A percentile compares a stretch with the other conserved stretches of the same genome.
These are phyloP conservation scores for Struthio camelus DNA, from an alignment of 2,113 vertebrate species.

Conservation along the genomic window DNA sequence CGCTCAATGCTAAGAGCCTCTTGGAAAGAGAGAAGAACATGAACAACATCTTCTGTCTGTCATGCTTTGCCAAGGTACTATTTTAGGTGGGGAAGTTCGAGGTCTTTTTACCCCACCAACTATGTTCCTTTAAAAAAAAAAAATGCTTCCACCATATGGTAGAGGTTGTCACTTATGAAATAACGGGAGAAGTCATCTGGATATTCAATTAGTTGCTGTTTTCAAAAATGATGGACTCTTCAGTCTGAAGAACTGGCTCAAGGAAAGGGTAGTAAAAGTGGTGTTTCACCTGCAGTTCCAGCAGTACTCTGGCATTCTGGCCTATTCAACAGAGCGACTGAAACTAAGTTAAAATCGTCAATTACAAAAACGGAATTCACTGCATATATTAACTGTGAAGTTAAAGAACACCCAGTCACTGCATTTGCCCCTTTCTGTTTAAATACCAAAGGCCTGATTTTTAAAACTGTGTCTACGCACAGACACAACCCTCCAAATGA, in stretches of 20 bases:
- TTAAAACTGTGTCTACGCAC: neutral
- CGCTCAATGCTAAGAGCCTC: neutral
- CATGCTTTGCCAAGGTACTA: conserved; percentile 35
- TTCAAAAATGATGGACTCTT: neutral
- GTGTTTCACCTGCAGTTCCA: neutral
- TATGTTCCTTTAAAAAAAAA: conserved; percentile 31
- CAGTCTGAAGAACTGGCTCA: neutral
- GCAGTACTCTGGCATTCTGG: neutral
- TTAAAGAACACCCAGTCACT: neutral
- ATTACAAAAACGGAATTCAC: neutral
- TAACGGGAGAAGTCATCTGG: conserved; percentile 29
- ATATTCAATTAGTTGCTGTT: conserved; percentile 24
- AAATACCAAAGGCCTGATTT: neutral
- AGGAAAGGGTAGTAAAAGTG: neutral
- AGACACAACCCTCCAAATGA: neutral
- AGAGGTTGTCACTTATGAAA: conserved; percentile 9
- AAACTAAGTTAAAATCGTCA: neutral
- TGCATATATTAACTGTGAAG: neutral
- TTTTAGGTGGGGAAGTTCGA: conserved; percentile 9
- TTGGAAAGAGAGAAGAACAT: conserved; percentile 38
- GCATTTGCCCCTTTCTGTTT: neutral
- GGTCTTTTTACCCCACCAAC: conserved; percentile 21
- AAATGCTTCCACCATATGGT: conserved; percentile 49
- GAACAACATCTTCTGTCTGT: conserved; percentile 29
- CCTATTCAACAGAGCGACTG: neutral